Base-by-base conservation (phyloP, 2,888 invertebrate genomes). In the Notocelia uddmanniana region DNA sequence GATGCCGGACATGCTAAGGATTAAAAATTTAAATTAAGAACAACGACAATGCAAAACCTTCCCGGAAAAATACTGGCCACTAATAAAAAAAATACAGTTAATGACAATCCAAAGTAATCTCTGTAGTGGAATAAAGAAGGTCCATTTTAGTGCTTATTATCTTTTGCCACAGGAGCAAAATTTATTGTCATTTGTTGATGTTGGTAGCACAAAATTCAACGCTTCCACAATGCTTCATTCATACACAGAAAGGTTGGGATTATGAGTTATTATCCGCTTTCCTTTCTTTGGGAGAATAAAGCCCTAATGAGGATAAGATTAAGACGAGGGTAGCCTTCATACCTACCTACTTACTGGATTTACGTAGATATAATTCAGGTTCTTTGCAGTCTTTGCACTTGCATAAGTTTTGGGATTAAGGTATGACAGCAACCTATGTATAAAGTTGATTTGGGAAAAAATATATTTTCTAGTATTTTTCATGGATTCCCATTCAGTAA, bases 171-270 rank as follows among this genome's bases (percentile, higher is more conserved):
- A 72, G 72, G 62, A 68, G 72, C 62, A 55, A 72, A 68, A 72
- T 72, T 72, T 72, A 72, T 68, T 72, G 72, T 72, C 72, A 72
- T 72, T 68, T 72, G 68, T 72, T 68, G 50, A 72, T 72, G 67
- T 67, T 72, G 67, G 67, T 60, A 71, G 67, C 69, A 19, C 34
- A 45, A 52, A 54, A 59, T 52, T 71, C 59, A 68, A 67, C 45
- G 62, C 67, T 45, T 50, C 54, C 48, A 68, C 72, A 62, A 72
- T 68, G 60, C 72, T 67, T 55, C 72, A 72, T 72, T 72, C 68
- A 72, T 68, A 23, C 60, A 71, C 72, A 62, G 54, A 71, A 72
- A 62, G 72, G 72, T 62, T 41, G 55, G 72, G 72, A 72, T 72
- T 72, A 72, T 72, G 57, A 72, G 67, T 72, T 72, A 72, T 68